Conservation (phyloP, 2,797 vertebrate genomes). For the Sebastes kiyomatsui region DNA sequence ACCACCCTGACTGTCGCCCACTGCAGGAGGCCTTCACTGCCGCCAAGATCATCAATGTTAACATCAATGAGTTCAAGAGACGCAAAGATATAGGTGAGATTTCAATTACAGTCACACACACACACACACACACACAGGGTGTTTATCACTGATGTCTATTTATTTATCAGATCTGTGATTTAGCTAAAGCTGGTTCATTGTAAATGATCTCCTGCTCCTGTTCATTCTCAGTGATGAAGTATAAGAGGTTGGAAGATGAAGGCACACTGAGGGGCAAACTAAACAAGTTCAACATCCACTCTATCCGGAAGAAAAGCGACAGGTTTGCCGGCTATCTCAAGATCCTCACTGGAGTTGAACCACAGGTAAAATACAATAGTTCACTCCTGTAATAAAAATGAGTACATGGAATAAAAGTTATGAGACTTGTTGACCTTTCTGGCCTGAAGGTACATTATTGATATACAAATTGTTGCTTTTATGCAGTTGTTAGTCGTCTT, state of each 20-base stretch:
- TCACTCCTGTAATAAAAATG: not conserved
- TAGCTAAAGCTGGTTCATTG: not conserved
- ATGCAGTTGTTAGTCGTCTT: not conserved
- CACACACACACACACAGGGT: not conserved
- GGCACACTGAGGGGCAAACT: constrained; percentile 92
- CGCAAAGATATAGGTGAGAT: constrained; percentile 94
- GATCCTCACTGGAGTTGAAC: constrained; percentile 92
- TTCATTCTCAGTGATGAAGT: constrained; percentile 90
- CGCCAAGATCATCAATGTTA: constrained; percentile 89
- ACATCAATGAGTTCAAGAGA: constrained; percentile 97
- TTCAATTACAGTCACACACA: not conserved
- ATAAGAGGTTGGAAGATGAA: constrained; percentile 93
- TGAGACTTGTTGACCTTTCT: not conserved
- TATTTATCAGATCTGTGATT: not conserved
- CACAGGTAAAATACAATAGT: constrained; percentile 84
- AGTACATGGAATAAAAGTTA: not conserved
- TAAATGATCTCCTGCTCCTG: not conserved
- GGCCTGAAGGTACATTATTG: not conserved
- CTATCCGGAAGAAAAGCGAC: constrained; percentile 97
- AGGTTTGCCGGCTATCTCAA: constrained; percentile 94
- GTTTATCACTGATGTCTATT: not conserved
- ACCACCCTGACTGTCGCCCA: constrained; percentile 86
- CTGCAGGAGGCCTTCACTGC: constrained; percentile 88
- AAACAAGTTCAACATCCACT: constrained; percentile 94
- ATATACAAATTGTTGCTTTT: not conserved